A percentile compares a stretch with the other conserved stretches of the same genome.
phyloP scores from a whole-genome alignment of 2,888 invertebrate genomes.

The Seladonia tumulorum region DNA sequence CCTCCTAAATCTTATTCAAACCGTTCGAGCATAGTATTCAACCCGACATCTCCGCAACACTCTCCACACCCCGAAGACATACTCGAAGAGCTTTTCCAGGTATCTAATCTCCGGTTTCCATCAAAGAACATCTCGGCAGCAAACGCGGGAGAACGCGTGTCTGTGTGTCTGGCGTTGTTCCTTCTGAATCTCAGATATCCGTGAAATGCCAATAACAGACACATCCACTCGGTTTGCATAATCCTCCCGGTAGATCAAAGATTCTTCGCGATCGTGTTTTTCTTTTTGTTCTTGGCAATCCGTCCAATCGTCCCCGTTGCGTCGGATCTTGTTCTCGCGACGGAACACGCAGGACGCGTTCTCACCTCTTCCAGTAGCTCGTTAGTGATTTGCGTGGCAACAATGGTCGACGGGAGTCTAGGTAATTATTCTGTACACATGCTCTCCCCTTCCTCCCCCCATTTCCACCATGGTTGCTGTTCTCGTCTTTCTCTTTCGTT shows the following conservation, averaged over 20 bases:
- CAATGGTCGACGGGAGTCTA: slow-evolving; percentile 68
- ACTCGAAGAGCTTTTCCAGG: not conserved
- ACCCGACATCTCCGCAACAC: not conserved
- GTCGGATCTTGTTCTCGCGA: slow-evolving; percentile 35
- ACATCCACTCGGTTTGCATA: not conserved
- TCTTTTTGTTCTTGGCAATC: not conserved
- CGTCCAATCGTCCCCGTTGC: not conserved
- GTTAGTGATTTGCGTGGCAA: slow-evolving; percentile 70
- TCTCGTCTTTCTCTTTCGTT: slow-evolving; percentile 9
- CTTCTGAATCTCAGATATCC: not conserved
- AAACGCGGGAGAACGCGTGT: not conserved
- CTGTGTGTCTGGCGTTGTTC: not conserved
- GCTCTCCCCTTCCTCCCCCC: too few species aligned
- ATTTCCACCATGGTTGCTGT: not conserved
- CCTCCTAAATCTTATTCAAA: not conserved
- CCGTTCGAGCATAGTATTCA: not conserved
- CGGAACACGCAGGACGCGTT: slow-evolving; percentile 43
- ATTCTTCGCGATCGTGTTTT: not conserved
- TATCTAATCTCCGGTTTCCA: not conserved
- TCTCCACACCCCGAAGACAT: not conserved
- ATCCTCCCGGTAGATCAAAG: not conserved
- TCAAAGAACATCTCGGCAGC: not conserved
- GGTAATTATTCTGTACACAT: slow-evolving; percentile 70
- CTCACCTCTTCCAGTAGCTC: slow-evolving; percentile 65
- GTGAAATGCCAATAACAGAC: not conserved